A percentile compares a stretch with the other conserved stretches of the same genome.
Evolutionary conservation across 2,113 vertebrate species (phyloP).

Genomic region (Centropus unirufus): DNA sequence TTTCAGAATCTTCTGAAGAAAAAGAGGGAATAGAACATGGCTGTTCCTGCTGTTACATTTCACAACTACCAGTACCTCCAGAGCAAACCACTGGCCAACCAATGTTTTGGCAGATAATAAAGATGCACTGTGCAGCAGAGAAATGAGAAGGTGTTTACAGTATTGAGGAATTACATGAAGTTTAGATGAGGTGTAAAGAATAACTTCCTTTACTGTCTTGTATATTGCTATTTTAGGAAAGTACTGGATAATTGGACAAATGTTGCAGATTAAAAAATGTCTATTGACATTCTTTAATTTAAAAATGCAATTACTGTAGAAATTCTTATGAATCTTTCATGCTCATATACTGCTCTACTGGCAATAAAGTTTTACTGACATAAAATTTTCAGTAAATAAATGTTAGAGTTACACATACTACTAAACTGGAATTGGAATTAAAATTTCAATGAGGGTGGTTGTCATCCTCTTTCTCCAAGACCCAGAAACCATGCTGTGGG

Average conservation of each 20-base stretch:
- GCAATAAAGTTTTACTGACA: not conserved
- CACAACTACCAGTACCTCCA: not conserved
- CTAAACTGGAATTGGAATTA: not conserved
- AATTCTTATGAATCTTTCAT: not conserved
- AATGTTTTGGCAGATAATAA: not conserved
- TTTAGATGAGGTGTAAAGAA: slow-evolving; percentile 13
- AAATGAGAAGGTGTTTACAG: slow-evolving; percentile 18
- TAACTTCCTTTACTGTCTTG: not conserved
- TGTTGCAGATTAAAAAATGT: not conserved
- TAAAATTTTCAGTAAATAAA: not conserved
- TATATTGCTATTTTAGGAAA: slow-evolving; percentile 3
- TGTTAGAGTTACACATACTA: not conserved
- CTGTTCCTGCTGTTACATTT: not conserved
- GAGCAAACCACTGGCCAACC: not conserved
- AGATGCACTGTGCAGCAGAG: not conserved
- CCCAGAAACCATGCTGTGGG: not conserved
- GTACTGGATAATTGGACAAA: slow-evolving; percentile 10
- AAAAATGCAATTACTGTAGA: not conserved
- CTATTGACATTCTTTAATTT: not conserved
- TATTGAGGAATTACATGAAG: not conserved
- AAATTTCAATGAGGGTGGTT: not conserved
- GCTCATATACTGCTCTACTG: not conserved
- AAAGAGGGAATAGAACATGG: not conserved
- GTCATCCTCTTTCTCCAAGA: not conserved
- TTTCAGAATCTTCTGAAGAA: slow-evolving; percentile 4